Evolutionary conservation across 2,113 vertebrate genomes (phyloP).

Genomic region (Callipepla squamata): DNA sequence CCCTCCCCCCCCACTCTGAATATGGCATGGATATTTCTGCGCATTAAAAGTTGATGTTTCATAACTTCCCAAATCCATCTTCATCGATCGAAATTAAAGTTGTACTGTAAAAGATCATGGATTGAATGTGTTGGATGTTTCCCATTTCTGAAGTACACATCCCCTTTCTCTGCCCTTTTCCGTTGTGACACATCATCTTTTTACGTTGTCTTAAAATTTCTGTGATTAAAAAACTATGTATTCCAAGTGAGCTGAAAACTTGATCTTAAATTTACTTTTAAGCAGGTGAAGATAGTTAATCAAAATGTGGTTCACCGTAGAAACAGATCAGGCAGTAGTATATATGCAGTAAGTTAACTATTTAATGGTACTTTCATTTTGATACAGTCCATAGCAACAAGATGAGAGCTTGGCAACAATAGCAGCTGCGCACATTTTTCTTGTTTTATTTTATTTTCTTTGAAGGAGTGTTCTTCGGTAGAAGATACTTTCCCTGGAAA

Average conservation of each 20-base stretch:
- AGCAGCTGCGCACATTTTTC: neutral
- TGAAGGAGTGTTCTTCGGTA: neutral
- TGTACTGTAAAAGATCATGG: neutral
- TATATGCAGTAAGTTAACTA: neutral
- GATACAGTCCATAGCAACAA: conserved; percentile 28
- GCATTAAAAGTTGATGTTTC: neutral
- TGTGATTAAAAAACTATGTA: neutral
- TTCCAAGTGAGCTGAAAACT: neutral
- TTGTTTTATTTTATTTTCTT: neutral
- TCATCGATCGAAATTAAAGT: neutral
- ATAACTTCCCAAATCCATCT: neutral
- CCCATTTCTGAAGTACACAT: neutral
- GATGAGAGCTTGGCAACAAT: conserved; percentile 30
- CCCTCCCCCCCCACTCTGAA: neutral
- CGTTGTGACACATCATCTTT: neutral
- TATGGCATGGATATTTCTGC: neutral
- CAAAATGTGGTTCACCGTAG: conserved; percentile 14
- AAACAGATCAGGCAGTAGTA: conserved; percentile 24
- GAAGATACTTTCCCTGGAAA: conserved; percentile 35
- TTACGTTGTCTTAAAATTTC: neutral
- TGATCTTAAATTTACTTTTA: neutral
- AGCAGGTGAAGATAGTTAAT: neutral
- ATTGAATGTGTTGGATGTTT: neutral
- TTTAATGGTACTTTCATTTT: conserved; percentile 9
- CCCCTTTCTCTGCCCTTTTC: neutral